Percentiles rank a stretch among this genome's conserved stretches.
Evolutionary conservation across 2,113 vertebrate genomes (phyloP).

Genomic region (Psephotus haematonotus): DNA sequence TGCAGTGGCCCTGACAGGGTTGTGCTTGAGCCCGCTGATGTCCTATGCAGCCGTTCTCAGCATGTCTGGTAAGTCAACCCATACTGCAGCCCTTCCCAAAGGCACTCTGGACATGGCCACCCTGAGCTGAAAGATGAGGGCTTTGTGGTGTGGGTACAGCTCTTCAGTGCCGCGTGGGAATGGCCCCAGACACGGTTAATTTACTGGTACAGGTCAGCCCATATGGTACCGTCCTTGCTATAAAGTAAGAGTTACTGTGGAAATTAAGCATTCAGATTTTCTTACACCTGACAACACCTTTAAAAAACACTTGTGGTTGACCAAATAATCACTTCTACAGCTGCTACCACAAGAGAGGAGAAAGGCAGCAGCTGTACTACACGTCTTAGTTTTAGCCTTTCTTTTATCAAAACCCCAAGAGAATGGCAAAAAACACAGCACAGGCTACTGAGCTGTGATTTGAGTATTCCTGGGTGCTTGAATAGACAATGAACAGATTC

Average conservation of each 20-base stretch:
- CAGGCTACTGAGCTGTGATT: background rate
- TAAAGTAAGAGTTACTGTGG: rapidly evolving
- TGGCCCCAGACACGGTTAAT: rapidly evolving
- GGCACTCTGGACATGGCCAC: background rate
- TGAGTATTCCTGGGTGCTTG: background rate
- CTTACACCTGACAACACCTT: background rate
- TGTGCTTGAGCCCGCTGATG: background rate
- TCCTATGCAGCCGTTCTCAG: background rate
- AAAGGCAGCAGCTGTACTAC: background rate
- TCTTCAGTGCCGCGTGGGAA: rapidly evolving
- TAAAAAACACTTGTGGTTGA: background rate
- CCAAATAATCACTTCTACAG: background rate
- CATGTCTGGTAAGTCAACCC: rapidly evolving
- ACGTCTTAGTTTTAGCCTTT: background rate
- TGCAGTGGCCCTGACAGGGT: background rate
- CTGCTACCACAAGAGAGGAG: background rate
- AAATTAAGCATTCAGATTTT: background rate
- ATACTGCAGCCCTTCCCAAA: rapidly evolving
- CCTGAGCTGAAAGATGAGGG: background rate
- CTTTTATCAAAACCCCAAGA: background rate
- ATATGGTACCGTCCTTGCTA: background rate
- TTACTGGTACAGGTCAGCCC: rapidly evolving
- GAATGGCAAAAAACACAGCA: background rate
- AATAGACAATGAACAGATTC: background rate
- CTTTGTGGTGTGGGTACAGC: rapidly evolving